Evolutionary conservation across 2,888 invertebrate genomes (phyloP), one percentile per base, ranked within the genome.

Genomic region (Pristionchus entomophagus): DNA sequence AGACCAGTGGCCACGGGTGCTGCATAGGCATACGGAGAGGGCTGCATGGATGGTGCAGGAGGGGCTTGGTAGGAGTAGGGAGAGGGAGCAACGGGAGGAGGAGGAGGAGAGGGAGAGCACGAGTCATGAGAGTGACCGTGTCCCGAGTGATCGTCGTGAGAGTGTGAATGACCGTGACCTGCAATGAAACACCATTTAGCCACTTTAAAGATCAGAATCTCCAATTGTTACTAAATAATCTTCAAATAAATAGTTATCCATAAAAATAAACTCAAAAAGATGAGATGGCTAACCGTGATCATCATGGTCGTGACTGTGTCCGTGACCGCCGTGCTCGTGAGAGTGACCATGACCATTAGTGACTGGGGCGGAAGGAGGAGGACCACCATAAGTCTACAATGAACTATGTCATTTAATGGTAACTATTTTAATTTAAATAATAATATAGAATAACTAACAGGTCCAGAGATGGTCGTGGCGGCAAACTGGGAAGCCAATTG

Each of bases 401-500:
- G 26, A 26, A 81, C 19, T n/a, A 29, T 14, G 53, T 49, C n/a
- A 81, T 41, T 51, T 35, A 73, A 5, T 45, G 38, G 10, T 32
- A 1, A 8, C 38, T 41, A 73, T 19, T 45, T 53, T 38, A 65
- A 65, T 38, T 65, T 29, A 38, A 35, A 35, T 62, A 32, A 12
- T 32, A 22, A 35, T 3, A 65, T 17, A 26, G 8, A n/a, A 41
- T 35, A 41, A 41, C 19, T 2, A 14, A 51, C 78, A 22, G 59
- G 38, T 0, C 17, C 51, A 6, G 78, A 38, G 53, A 73, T 84
- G 73, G 73, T 12, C 12, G 84, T 69, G 53, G 84, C 73, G 3
- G 84, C 84, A 19, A 84, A 38, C 73, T 86, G 86, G 29, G 41
- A 19, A 19, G 78, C 85, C 82, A 93, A 92, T 80, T 91, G 90